These are phyloP conservation scores for Apostichopus leukothele DNA, from an alignment of 53 echinoderm and acorn worm species.

Conservation along the genomic window DNA sequence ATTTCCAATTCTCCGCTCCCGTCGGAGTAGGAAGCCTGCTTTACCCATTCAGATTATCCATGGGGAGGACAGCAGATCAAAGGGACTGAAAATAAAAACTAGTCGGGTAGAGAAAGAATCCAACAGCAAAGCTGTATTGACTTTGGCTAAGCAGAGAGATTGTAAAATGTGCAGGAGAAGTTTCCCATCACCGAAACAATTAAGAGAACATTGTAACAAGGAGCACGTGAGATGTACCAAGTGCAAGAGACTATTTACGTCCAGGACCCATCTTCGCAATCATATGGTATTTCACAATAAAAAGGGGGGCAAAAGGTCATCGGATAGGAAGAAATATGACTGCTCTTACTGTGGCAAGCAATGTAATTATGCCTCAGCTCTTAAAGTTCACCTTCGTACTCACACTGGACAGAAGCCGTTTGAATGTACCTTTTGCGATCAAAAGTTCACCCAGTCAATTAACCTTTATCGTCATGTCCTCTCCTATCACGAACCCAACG, in stretches of 20 bases:
- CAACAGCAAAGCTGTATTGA: neutral
- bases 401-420: conserved; percentile 93
- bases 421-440: conserved; percentile 70
- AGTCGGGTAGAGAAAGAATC: neutral
- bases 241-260: conserved; percentile 72
- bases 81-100: neutral
- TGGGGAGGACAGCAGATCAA: neutral
- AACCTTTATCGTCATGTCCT: conserved; percentile 83
- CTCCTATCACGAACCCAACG: conserved; percentile 78
- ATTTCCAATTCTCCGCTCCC: conserved; percentile 51
- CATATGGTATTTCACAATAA: conserved; percentile 70
- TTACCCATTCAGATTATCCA: conserved; percentile 19
- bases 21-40: conserved; percentile 45
- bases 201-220: conserved; percentile 53
- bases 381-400: conserved; percentile 85
- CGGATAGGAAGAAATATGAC: conserved; percentile 57
- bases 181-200: neutral
- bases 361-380: conserved; percentile 71
- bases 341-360: conserved; percentile 78
- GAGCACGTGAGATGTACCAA: conserved; percentile 76
- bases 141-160: conserved; percentile 8
- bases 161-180: conserved; percentile 26
- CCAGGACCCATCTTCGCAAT: conserved; percentile 52
- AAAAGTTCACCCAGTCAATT: conserved; percentile 90
- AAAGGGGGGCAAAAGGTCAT: conserved; percentile 34